Conservation (phyloP, 2,797 vertebrate species). For the Bradypodion pumilum region DNA sequence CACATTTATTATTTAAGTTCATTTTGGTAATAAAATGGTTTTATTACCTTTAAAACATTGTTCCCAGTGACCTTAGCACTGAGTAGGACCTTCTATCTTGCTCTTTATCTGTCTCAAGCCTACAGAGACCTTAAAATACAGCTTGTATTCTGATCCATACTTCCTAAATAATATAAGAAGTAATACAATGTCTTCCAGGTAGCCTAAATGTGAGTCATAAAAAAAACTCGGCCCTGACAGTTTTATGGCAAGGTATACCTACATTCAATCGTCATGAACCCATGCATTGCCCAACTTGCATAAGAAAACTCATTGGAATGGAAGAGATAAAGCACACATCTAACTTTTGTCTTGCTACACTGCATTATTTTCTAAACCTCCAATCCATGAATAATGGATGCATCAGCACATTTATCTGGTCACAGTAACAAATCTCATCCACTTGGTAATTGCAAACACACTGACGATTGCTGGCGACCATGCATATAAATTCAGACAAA, state of each 20-base stretch:
- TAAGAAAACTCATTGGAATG: slow-evolving; percentile 71
- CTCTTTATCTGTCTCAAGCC: not conserved
- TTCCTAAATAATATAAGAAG: slow-evolving; percentile 45
- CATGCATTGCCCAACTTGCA: slow-evolving; percentile 54
- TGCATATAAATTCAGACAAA: slow-evolving; percentile 62
- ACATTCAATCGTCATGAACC: slow-evolving; percentile 59
- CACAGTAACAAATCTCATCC: slow-evolving; percentile 73
- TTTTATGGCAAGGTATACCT: slow-evolving; percentile 67
- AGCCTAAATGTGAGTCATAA: slow-evolving; percentile 57
- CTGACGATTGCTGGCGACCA: slow-evolving; percentile 74
- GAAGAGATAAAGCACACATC: slow-evolving; percentile 69
- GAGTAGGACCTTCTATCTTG: not conserved
- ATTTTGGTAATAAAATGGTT: not conserved
- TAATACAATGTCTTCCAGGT: slow-evolving; percentile 46
- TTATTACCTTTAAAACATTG: not conserved
- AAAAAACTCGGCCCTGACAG: slow-evolving; percentile 62
- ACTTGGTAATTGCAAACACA: slow-evolving; percentile 73
- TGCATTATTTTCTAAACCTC: slow-evolving; percentile 66
- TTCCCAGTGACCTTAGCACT: not conserved
- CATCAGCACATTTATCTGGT: slow-evolving; percentile 69
- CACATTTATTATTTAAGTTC: not conserved
- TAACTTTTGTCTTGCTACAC: slow-evolving; percentile 66
- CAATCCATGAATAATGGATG: slow-evolving; percentile 69
- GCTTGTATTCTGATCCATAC: slow-evolving; percentile 5
- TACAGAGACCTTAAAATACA: not conserved